A percentile compares a stretch with the other conserved stretches of the same genome.
phyloP scores from a whole-genome alignment of 2,113 vertebrate genomes.

The Hippolais icterina region DNA sequence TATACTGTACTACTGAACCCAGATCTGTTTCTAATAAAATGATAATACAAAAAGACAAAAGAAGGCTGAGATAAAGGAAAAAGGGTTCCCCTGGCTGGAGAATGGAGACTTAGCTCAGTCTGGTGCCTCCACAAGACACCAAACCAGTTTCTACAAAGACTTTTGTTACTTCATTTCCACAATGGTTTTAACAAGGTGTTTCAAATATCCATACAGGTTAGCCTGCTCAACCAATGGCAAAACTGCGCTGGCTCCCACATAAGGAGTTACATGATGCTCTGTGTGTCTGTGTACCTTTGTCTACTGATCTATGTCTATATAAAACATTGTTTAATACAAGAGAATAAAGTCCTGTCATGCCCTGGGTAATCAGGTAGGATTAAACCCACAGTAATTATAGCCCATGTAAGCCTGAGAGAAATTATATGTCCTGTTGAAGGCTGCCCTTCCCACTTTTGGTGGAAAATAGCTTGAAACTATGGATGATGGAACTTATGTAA shows the following conservation, averaged over 20 bases:
- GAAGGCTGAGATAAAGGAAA: neutral
- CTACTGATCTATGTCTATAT: neutral
- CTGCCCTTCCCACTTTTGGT: neutral
- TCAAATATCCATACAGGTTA: neutral
- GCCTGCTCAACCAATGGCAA: neutral
- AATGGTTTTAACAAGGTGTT: neutral
- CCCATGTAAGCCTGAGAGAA: neutral
- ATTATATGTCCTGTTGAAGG: neutral
- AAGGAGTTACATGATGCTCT: neutral
- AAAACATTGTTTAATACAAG: neutral
- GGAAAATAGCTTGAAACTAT: neutral
- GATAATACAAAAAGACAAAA: neutral
- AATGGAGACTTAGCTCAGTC: neutral
- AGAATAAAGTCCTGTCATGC: neutral
- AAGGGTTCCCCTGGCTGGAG: neutral
- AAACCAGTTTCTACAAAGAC: neutral
- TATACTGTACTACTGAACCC: neutral
- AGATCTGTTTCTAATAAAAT: neutral
- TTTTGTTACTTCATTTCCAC: neutral
- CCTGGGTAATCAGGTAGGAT: neutral
- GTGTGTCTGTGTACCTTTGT: neutral
- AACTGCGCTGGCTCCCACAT: neutral
- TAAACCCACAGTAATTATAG: neutral
- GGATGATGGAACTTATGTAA: neutral
- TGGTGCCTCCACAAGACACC: neutral